Conservation (phyloP, 2,113 vertebrate genomes). For the Varanus salvator region DNA sequence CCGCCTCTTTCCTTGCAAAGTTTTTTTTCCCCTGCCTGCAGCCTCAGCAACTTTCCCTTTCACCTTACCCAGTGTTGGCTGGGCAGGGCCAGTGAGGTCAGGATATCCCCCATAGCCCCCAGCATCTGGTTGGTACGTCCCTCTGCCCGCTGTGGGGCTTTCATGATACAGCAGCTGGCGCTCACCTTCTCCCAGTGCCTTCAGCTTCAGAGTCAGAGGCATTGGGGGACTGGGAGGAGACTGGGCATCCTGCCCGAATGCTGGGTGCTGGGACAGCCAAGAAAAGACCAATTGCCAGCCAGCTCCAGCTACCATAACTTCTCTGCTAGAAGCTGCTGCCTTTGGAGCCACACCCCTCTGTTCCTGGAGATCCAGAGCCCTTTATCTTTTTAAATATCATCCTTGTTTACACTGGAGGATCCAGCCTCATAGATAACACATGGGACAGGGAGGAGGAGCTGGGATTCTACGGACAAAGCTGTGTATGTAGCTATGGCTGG, state of each 20-base stretch:
- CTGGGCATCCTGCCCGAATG: conserved; percentile 18
- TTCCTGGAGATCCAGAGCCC: neutral
- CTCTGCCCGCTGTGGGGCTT: conserved; percentile 80
- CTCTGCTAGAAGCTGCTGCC: conserved; percentile 43
- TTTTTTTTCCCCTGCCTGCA: neutral
- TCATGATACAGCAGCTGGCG: conserved; percentile 73
- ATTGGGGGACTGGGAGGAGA: conserved; percentile 53
- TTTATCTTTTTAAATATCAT: conserved; percentile 13
- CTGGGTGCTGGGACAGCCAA: conserved; percentile 37
- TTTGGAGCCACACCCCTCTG: neutral
- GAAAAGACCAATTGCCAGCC: conserved; percentile 39
- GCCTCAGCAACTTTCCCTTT: neutral
- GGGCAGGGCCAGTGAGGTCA: conserved; percentile 84
- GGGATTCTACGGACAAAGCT: neutral
- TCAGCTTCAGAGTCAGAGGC: conserved; percentile 19
- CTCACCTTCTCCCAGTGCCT: conserved; percentile 59
- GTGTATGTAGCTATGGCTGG: neutral
- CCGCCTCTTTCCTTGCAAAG: neutral
- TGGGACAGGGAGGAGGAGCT: neutral
- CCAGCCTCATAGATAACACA: conserved; percentile 15
- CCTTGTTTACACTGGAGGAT: conserved; percentile 11
- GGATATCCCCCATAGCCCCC: conserved; percentile 85
- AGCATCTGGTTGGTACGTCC: conserved; percentile 86
- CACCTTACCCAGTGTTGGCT: conserved; percentile 82
- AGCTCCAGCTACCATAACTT: conserved; percentile 51